phyloP scores from a whole-genome alignment of 2,888 invertebrate species.

The Lagria hirta region DNA sequence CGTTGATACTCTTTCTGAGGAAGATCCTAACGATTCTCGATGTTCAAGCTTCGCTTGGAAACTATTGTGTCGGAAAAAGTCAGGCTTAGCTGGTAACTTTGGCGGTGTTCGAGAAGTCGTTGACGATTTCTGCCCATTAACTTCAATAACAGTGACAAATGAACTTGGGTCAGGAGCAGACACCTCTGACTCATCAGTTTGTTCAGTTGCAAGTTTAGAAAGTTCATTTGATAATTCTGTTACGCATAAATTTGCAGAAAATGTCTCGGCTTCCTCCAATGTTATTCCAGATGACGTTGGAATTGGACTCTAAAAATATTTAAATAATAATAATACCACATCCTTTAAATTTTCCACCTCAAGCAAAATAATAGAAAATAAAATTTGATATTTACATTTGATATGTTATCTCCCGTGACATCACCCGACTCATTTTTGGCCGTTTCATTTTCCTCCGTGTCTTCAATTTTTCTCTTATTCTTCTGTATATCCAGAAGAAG shows the following conservation, averaged over 20 bases:
- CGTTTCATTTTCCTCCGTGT: constrained; percentile 42
- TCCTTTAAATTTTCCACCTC: not conserved
- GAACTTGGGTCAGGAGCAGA: constrained; percentile 59
- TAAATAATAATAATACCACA: too few relatives aligned
- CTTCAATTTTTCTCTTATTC: constrained; percentile 66
- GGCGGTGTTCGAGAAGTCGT: constrained; percentile 44
- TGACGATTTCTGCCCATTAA: constrained; percentile 70
- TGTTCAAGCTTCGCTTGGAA: constrained; percentile 44
- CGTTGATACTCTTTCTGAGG: constrained; percentile 60
- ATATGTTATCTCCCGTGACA: constrained; percentile 45
- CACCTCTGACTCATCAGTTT: constrained; percentile 32
- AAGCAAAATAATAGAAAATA: not conserved
- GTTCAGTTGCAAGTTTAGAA: constrained; percentile 32
- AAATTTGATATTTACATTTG: constrained; percentile 45
- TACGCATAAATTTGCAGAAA: constrained; percentile 66
- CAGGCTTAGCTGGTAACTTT: constrained; percentile 48
- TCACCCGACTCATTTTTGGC: constrained; percentile 28
- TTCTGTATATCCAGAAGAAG: constrained; percentile 83
- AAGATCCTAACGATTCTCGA: constrained; percentile 54
- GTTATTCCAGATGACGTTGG: constrained; percentile 31
- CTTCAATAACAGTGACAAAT: constrained; percentile 87
- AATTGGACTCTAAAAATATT: constrained; percentile 25
- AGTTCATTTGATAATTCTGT: constrained; percentile 63
- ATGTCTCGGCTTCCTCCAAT: constrained; percentile 43
- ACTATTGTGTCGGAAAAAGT: constrained; percentile 48